Evolutionary conservation across 2,113 vertebrate genomes (phyloP).

Genomic region (Alexandromys fortis): DNA sequence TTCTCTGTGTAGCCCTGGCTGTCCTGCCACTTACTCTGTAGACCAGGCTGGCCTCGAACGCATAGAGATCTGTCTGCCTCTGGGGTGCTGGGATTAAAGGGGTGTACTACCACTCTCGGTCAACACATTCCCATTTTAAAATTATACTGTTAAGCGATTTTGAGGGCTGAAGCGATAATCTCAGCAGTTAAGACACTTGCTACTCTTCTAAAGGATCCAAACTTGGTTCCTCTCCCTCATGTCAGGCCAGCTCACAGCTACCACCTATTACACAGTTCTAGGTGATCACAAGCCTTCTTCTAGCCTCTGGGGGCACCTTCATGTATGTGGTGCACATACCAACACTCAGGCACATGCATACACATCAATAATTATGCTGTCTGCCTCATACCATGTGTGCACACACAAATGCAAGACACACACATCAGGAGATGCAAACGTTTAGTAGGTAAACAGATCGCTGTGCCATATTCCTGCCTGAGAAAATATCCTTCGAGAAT

Average conservation of each 20-base stretch:
- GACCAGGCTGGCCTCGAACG: background rate
- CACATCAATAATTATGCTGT: background rate
- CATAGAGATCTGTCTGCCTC: background rate
- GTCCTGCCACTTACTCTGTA: background rate
- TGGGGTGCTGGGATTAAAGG: background rate
- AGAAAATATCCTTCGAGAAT: conserved; percentile 9
- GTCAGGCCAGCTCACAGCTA: no score
- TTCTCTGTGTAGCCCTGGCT: background rate
- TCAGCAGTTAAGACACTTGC: background rate
- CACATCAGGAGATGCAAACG: background rate
- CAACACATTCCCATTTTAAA: background rate
- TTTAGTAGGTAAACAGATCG: background rate
- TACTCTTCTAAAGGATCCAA: no score
- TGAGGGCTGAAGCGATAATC: background rate
- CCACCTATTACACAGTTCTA: background rate
- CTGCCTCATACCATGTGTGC: background rate
- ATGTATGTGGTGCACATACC: background rate
- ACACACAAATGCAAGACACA: background rate
- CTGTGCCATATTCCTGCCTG: background rate
- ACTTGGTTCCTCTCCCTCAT: background rate
- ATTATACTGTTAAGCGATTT: background rate
- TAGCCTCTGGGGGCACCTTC: background rate
- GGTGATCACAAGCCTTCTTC: background rate
- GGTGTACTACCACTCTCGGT: background rate
- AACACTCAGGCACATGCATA: background rate